Base-by-base conservation (phyloP, 2,797 vertebrate genomes). In the Huso huso region DNA sequence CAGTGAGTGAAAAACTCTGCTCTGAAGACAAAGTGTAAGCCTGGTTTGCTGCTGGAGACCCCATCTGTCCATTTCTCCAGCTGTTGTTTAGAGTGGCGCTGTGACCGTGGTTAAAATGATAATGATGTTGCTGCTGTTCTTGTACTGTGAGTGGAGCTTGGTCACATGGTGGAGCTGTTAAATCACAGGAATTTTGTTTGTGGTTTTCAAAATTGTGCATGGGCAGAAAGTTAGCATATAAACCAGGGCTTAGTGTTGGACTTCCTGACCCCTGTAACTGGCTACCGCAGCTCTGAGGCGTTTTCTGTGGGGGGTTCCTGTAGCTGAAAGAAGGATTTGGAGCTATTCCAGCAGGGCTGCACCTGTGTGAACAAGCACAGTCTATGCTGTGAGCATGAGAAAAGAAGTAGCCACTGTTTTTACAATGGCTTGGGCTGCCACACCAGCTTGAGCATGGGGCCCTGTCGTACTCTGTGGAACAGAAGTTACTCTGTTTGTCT, bases 401-500 rank as follows among this genome's bases (percentile, higher is more conserved):
- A 37, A 37, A 37, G 37, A 37, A 37, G 37, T 37, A 37, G 5
- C 37, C 37, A 37, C 37, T 37, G 70, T 72, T 70, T 23, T 61
- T 65, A 55, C 72, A 69, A 68, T 66, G 78, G 71, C 12, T 49
- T 6, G 65, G 9, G 6, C 84, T 82, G 51, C 66, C 75, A 63
- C 81, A 58, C 2, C 83, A 81, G 2, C 86, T 86, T 37, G 37
- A 37, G 37, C 37, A 37, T 37, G 37, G 37, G 37, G 37, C 37
- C 37, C 37, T 37, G 37, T 37, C 37, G 1, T 37, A 37, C 37
- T 78, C 86, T 83, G 72, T 72, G 80, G 77, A 80, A 66, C 72
- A 69, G 1, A 62, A 64, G 6, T 15, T 69, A n/a, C 8, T 51
- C 60, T 75, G 77, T 59, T 60, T 4, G 68, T 59, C 61, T 52